Percentiles rank a stretch among this genome's conserved stretches.
These are phyloP conservation scores for Plebejus anna DNA, from an alignment of 2,888 invertebrate species.

Conservation along the genomic window DNA sequence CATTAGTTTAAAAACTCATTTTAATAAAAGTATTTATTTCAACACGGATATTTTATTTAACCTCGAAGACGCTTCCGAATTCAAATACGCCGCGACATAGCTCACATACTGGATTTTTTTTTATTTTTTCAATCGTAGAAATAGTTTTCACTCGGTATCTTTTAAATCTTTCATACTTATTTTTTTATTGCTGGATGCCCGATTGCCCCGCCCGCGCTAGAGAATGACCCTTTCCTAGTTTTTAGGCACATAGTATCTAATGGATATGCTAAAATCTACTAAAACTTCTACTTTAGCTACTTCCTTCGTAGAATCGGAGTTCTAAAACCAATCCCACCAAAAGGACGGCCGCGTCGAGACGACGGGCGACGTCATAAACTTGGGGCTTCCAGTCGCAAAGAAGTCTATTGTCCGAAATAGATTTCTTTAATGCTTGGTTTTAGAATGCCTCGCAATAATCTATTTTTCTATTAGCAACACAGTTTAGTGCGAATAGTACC, in stretches of 20 bases:
- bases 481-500: slow-evolving; percentile 52
- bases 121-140: slow-evolving; percentile 51
- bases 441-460: slow-evolving; percentile 56
- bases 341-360: slow-evolving; percentile 14
- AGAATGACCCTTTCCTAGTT: slow-evolving; percentile 72
- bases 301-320: slow-evolving; percentile 60
- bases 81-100: slow-evolving; percentile 51
- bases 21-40: slow-evolving; percentile 76
- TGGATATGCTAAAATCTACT: slow-evolving; percentile 65
- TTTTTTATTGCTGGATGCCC: slow-evolving; percentile 73
- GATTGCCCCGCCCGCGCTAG: slow-evolving; percentile 68
- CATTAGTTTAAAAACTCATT: slow-evolving; percentile 66
- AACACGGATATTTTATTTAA: slow-evolving; percentile 69
- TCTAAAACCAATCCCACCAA: slow-evolving; percentile 55
- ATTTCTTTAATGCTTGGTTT: slow-evolving; percentile 50
- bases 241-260: slow-evolving; percentile 66
- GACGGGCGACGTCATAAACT: slow-evolving; percentile 26
- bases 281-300: slow-evolving; percentile 50
- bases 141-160: slow-evolving; percentile 68
- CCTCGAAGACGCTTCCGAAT: slow-evolving; percentile 42
- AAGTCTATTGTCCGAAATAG: slow-evolving; percentile 2
- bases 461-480: slow-evolving; percentile 50
- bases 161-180: slow-evolving; percentile 55
- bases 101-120: slow-evolving; percentile 75
- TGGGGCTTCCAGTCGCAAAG: slow-evolving; percentile 29